Percentiles rank a stretch among this genome's conserved stretches.
Evolutionary conservation across 2,797 vertebrate species (phyloP).

Genomic region (Cottoperca gobio): DNA sequence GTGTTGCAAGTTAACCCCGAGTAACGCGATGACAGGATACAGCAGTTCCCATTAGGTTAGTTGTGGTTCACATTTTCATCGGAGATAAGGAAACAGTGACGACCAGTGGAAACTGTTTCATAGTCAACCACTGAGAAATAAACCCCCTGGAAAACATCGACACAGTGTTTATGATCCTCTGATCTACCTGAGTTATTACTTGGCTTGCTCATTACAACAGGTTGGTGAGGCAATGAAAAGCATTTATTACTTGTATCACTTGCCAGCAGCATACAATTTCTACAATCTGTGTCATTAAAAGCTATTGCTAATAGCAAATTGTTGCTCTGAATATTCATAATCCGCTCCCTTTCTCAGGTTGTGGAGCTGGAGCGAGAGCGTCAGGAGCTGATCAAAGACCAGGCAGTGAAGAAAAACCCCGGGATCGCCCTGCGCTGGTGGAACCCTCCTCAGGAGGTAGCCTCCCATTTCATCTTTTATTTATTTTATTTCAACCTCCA

Average conservation of each 20-base stretch:
- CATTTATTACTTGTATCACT: not conserved
- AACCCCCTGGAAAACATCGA: not conserved
- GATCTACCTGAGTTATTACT: not conserved
- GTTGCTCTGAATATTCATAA: not conserved
- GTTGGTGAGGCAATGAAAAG: not conserved
- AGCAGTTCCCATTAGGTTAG: not conserved
- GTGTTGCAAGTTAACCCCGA: not conserved
- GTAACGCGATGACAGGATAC: not conserved
- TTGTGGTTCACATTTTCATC: slow-evolving; percentile 1
- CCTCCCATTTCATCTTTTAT: not conserved
- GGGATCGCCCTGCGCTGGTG: slow-evolving; percentile 95
- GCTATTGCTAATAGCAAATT: not conserved
- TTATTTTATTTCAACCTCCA: not conserved
- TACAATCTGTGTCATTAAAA: not conserved
- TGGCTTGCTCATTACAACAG: not conserved
- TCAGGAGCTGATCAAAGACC: slow-evolving; percentile 93
- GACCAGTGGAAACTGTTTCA: slow-evolving; percentile 1
- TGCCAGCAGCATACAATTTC: not conserved
- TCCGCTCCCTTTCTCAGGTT: slow-evolving; percentile 67
- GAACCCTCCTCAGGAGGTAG: slow-evolving; percentile 96
- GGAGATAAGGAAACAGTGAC: not conserved
- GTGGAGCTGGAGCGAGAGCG: slow-evolving; percentile 96
- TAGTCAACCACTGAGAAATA: not conserved
- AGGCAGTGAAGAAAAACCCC: slow-evolving; percentile 97
- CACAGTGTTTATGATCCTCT: not conserved